These are phyloP conservation scores for Neodon shergylaensis DNA, from an alignment of 2,113 vertebrate genomes.

Conservation along the genomic window DNA sequence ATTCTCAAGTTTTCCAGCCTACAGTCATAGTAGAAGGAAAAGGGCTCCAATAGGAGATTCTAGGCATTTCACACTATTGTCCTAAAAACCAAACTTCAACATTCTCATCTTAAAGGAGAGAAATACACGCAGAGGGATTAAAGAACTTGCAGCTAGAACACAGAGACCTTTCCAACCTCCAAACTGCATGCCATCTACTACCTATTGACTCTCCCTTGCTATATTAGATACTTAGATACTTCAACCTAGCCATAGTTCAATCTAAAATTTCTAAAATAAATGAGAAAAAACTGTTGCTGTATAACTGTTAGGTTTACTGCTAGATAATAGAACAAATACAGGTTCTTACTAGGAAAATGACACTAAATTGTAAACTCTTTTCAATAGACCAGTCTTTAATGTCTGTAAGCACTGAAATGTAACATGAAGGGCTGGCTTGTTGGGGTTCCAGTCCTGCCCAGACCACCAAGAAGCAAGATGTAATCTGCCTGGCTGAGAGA, in stretches of 20 bases:
- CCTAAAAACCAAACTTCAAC: not conserved
- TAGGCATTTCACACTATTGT: not conserved
- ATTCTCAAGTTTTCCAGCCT: not conserved
- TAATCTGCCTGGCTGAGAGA: too few species aligned
- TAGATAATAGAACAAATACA: slow-evolving; percentile 48
- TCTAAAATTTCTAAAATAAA: slow-evolving; percentile 59
- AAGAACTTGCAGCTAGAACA: not conserved
- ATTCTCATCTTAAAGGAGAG: not conserved
- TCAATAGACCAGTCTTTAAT: slow-evolving; percentile 82
- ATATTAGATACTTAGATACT: slow-evolving; percentile 12
- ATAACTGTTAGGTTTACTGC: slow-evolving; percentile 30
- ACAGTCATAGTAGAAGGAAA: not conserved
- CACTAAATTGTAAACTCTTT: slow-evolving; percentile 81
- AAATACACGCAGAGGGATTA: not conserved
- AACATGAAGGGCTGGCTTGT: too few species aligned
- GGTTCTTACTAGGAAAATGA: slow-evolving; percentile 58
- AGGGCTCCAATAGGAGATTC: not conserved
- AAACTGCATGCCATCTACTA: not conserved
- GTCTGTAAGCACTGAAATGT: slow-evolving; percentile 67
- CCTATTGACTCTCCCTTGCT: not conserved
- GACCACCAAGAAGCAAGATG: too few species aligned
- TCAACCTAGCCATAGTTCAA: not conserved
- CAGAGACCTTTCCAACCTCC: not conserved
- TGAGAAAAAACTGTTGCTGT: not conserved
- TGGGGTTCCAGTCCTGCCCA: too few species aligned